Evolutionary conservation across 37 sponge, comb jelly and placozoan species (phyloP), one percentile per base, ranked within the genome.

Genomic region (Hormiphora californensis): DNA sequence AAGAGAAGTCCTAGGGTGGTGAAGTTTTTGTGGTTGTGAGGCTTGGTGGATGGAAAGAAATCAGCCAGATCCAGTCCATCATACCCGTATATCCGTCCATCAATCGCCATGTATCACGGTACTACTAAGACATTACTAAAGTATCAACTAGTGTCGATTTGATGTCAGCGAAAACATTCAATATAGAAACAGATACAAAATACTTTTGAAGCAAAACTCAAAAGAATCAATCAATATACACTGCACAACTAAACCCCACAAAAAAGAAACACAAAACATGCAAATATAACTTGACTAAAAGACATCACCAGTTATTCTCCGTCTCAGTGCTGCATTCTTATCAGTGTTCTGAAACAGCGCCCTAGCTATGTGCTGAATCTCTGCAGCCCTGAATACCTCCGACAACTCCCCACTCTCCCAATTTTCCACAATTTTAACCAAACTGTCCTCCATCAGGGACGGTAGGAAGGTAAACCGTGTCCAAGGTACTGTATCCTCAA

Each of bases 361-460:
- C n/a, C 38, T 27, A 27, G 38, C 35, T 46, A 73, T 23, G 25
- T 73, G 81, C 81, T 73, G 81, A 9, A 73, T 41, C 25, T 73
- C 81, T 27, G 46, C 40, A 12, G 81, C 40, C 46, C 19, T 73
- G 46, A 73, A 73, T 23, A 25, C 17, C 38, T 73, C 9, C 9
- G 81, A 73, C 46, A 73, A 28, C 5, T n/a, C 19, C 44, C 81
- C 81, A 36, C 43, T 73, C 25, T 73, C 81, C 81, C 81, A 73
- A 40, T 73, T 41, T 2, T 73, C 81, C 1, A 73, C 81, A 11
- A 73, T 73, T 30, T 39, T 73, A 9, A 73, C 81, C 23, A 73
- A 41, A 3, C 81, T 41, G 43, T 43, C 81, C 21, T 73, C 81
- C 81, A 73, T 22, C n/a, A 73, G 32, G 1, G 39, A 33, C 3